Percentiles rank a stretch among this genome's conserved stretches.
Evolutionary conservation across 2,797 vertebrate species (phyloP).

Genomic region (Sebastes diaconus): DNA sequence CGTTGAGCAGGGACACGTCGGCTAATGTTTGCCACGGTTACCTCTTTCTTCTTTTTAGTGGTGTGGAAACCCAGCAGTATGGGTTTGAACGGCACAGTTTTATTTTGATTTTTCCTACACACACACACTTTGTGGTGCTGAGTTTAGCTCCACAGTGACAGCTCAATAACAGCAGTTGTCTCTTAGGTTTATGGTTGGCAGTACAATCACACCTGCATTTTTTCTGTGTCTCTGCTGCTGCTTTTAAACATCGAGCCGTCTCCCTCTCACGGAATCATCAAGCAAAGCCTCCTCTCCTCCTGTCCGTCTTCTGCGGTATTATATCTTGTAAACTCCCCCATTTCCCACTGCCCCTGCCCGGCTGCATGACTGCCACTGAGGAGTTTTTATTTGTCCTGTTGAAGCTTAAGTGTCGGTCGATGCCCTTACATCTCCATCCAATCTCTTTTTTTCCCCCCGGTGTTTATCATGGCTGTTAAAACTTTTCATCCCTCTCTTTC

Average conservation of each 20-base stretch:
- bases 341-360: slow-evolving; percentile 23
- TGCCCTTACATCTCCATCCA: slow-evolving; percentile 60
- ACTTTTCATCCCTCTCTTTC: slow-evolving; percentile 38
- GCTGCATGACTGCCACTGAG: slow-evolving; percentile 34
- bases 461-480: slow-evolving; percentile 56
- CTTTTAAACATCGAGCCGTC: slow-evolving; percentile 33
- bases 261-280: slow-evolving; percentile 31
- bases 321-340: slow-evolving; percentile 45
- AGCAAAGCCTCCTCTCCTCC: slow-evolving; percentile 5
- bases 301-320: slow-evolving; percentile 10
- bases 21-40: slow-evolving; percentile 25
- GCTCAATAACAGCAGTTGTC: slow-evolving; percentile 61
- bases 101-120: slow-evolving; percentile 21
- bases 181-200: slow-evolving; percentile 45
- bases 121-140: slow-evolving; percentile 5
- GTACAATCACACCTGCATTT: slow-evolving; percentile 48
- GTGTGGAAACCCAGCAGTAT: slow-evolving; percentile 17
- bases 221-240: slow-evolving; percentile 1
- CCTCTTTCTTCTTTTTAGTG: slow-evolving; percentile 30
- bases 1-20: slow-evolving; percentile 3
- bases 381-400: slow-evolving; percentile 50
- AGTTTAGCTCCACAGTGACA: slow-evolving; percentile 52
- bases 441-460: slow-evolving; percentile 24
- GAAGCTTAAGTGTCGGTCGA: slow-evolving; percentile 59
- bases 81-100: slow-evolving; percentile 31